A percentile compares a stretch with the other conserved stretches of the same genome.
Evolutionary conservation across 2,113 vertebrate genomes (phyloP).

Genomic region (Oophaga pumilio): DNA sequence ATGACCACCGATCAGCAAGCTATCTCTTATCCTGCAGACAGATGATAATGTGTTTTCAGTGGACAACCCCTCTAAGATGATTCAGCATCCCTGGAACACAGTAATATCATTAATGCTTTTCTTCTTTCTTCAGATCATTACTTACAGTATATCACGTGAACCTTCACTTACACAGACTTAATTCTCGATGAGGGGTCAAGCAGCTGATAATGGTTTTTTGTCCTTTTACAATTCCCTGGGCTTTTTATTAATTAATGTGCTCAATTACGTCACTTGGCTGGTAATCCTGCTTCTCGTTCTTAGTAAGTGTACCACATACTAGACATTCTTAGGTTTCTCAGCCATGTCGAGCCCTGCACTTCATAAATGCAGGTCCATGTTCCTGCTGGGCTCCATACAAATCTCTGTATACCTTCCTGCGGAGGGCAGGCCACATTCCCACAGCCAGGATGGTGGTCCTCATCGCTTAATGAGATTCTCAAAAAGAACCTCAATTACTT

Average conservation of each 20-base stretch:
- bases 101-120: no score
- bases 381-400: constrained; percentile 3
- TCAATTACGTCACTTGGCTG: neutral
- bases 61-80: no score
- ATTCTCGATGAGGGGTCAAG: no score
- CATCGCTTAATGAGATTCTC: neutral
- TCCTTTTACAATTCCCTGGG: neutral
- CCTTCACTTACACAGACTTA: no score
- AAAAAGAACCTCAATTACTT: neutral
- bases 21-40: no score
- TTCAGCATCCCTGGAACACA: no score
- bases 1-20: no score
- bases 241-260: neutral
- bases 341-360: neutral
- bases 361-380: neutral
- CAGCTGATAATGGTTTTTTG: no score
- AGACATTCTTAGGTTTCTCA: neutral
- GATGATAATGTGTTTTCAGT: no score
- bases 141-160: no score
- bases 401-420: neutral
- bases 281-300: neutral
- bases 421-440: neutral
- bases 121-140: no score
- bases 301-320: neutral
- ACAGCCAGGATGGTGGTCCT: neutral